phyloP scores from a whole-genome alignment of 2,113 vertebrate species.

The Scomber colias region DNA sequence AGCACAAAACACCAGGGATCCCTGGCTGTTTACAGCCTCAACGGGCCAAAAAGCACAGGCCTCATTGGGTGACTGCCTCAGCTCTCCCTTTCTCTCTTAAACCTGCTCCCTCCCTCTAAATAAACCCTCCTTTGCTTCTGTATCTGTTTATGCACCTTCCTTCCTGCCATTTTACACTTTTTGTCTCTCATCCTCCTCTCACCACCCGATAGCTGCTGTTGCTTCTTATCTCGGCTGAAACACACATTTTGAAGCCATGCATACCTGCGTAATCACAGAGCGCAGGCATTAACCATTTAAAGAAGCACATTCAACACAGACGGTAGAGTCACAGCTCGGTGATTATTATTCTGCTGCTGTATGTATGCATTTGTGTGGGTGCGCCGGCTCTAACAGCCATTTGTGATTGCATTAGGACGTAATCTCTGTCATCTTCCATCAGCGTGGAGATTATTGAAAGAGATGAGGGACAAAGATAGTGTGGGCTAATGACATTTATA shows the following conservation, averaged over 20 bases:
- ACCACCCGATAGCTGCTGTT: slow-evolving; percentile 12
- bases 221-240: slow-evolving; percentile 32
- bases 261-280: slow-evolving; percentile 40
- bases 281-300: slow-evolving; percentile 31
- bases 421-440: slow-evolving; percentile 72
- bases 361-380: background rate
- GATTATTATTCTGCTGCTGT: slow-evolving; percentile 2
- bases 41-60: slow-evolving; percentile 68
- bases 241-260: slow-evolving; percentile 26
- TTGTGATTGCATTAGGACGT: slow-evolving; percentile 63
- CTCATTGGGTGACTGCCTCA: slow-evolving; percentile 58
- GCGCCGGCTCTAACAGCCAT: slow-evolving; percentile 34
- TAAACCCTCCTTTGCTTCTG: slow-evolving; percentile 18
- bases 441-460: slow-evolving; percentile 52
- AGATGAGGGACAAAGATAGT: slow-evolving; percentile 64
- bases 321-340: background rate
- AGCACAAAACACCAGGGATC: slow-evolving; percentile 74
- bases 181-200: slow-evolving; percentile 5
- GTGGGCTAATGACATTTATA: slow-evolving; percentile 58
- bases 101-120: slow-evolving; percentile 8
- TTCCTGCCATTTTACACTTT: slow-evolving; percentile 1
- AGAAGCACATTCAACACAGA: slow-evolving; percentile 14
- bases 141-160: slow-evolving; percentile 24
- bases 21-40: slow-evolving; percentile 72
- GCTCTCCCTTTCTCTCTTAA: slow-evolving; percentile 16